Percentiles rank a stretch among this genome's conserved stretches.
phyloP scores from a whole-genome alignment of 2,113 vertebrate species.

The Acinonyx jubatus region DNA sequence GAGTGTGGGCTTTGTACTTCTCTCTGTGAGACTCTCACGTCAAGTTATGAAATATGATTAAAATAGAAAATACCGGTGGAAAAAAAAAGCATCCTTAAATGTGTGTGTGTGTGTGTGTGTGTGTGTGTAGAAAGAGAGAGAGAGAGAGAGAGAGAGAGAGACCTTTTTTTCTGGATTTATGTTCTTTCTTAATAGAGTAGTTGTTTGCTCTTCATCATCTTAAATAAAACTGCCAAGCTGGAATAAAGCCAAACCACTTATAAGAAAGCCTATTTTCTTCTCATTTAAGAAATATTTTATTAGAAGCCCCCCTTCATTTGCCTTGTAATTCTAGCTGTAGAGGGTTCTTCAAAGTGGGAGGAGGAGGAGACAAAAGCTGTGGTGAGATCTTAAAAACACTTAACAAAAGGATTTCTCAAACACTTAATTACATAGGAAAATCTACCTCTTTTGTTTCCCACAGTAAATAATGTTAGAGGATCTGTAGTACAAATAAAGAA shows the following conservation, averaged over 20 bases:
- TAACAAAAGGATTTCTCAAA: background rate
- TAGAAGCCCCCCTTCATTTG: background rate
- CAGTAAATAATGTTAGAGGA: background rate
- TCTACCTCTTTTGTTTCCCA: background rate
- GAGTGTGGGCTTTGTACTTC: background rate
- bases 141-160: background rate
- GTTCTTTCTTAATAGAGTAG: conserved; percentile 50
- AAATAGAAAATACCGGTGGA: background rate
- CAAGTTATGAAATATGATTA: background rate
- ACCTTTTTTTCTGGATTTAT: conserved; percentile 27
- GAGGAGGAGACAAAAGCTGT: background rate
- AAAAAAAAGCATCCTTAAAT: background rate
- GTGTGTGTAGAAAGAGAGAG: no score
- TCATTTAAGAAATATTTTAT: conserved; percentile 4
- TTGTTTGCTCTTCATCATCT: conserved; percentile 38
- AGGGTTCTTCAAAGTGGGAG: conserved; percentile 1
- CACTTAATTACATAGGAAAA: background rate
- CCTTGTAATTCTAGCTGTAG: background rate
- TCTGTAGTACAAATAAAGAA: background rate
- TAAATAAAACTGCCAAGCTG: conserved; percentile 60
- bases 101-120: background rate
- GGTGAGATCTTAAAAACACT: background rate
- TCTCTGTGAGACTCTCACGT: background rate
- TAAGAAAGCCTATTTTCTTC: background rate
- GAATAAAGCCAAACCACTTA: background rate